Base-by-base conservation (phyloP, 2,797 vertebrate species). In the Cossypha niveicapilla region DNA sequence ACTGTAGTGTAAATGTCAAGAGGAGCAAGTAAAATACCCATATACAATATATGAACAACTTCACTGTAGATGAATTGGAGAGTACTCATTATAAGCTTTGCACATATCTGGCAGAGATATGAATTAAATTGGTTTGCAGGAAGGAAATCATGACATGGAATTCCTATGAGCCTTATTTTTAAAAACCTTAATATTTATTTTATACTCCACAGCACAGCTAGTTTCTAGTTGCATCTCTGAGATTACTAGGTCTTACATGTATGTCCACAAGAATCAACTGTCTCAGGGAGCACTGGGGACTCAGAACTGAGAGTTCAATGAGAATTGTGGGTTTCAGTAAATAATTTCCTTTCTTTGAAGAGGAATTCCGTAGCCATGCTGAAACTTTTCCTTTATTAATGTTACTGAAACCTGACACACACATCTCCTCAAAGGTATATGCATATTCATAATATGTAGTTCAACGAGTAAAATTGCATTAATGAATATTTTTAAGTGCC, bases 21-120 rank as follows among this genome's bases (percentile, higher is more conserved):
- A 78, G 8, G 9, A 50, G 44, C 4, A 32, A 7, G 28, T 63
- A 18, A 73, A 60, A 86, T 51, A n/a, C 8, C 0, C 1, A 0
- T 28, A 23, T 19, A 25, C 6, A 37, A 5, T 18, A 45, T 11
- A 39, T 10, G 15, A 53, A 44, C 2, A 47, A 27, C 8, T 75
- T 16, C 6, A 41, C 24, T 14, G 7, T 11, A 45, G 32, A 13
- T 35, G n/a, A n/a, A 9, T 11, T 67, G 35, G 8, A 56, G 27
- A 23, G 42, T 35, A 32, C 15, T 81, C 16, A 37, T 35, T 45
- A 10, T 2, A 76, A 75, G 6, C 7, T 28, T 73, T 80, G 10
- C 3, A 25, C 0, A 1, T 45, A 5, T 77, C 27, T 32, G 8
- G 39, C 18, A 74, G 30, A 79, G 11, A 28, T 37, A 73, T 1